Evolutionary conservation across 2,888 invertebrate species (phyloP), one percentile per base, ranked within the genome.

Genomic region (Drosophila merina): DNA sequence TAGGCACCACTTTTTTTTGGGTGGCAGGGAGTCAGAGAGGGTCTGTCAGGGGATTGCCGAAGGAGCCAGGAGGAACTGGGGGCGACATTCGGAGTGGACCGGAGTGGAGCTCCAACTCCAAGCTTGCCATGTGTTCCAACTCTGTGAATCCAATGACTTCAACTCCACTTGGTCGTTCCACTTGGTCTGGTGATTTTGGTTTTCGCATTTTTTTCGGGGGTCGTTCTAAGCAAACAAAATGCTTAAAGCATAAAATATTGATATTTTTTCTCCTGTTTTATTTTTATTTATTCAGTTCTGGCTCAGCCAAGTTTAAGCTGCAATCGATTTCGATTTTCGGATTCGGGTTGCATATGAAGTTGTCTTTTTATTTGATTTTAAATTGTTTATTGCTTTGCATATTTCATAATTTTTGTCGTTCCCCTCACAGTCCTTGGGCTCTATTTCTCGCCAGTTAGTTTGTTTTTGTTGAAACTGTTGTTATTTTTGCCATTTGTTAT

Each of bases 371-470:
- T 82, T 82, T 82, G 88, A 82, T 82, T 82, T 87, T 82, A 82
- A 87, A 82, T 82, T 82, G 88, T 82, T 82, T 82, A 82, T 82
- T 87, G 81, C 88, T 87, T 81, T 87, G 81, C 88, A 82, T 87
- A 82, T 82, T 82, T 82, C 81, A 87, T 87, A 82, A 78, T 74
- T 82, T 76, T 67, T 57, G 14, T 51, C n/a, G 3, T 42, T 40
- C 0, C 2, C 14, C 8, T n/a, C 38, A 20, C 50, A 48, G 45
- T 59, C 45, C 31, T 36, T 47, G 30, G 30, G 20, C 40, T n/a
- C 40, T 7, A n/a, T 12, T 26, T 28, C 14, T 48, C 33, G 3
- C 26, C 10, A 12, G 33, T 25, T 45, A 64, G 36, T 51, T 58
- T 57, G 28, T 48, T 48, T 47, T 31, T 47, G 45, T 28, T 36